Evolutionary conservation across 2,888 invertebrate species (phyloP).

Genomic region (Agelastica alni): DNA sequence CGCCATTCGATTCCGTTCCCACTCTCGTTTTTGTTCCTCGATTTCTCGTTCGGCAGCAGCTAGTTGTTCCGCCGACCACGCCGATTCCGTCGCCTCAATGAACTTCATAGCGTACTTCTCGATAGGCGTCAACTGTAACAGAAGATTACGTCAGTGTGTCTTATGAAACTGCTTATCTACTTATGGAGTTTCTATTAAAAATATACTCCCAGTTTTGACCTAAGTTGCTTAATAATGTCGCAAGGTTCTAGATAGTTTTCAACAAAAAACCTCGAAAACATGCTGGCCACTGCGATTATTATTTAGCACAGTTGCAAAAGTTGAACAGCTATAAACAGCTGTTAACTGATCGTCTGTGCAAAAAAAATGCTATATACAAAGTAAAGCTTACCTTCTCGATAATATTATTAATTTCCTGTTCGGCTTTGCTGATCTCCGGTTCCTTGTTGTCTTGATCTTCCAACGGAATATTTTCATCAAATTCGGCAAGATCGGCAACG

Average conservation of each 20-base stretch:
- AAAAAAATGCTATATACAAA: conserved; percentile 32
- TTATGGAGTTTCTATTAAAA: too few relatives aligned
- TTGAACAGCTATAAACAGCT: conserved; percentile 23
- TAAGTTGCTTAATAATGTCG: too few relatives aligned
- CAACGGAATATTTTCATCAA: conserved; percentile 92
- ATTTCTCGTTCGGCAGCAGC: conserved; percentile 88
- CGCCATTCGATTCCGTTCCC: conserved; percentile 83
- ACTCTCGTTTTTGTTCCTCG: conserved; percentile 82
- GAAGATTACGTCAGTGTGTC: too few relatives aligned
- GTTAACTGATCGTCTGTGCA: conserved; percentile 33
- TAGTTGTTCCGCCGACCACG: conserved; percentile 83
- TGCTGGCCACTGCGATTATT: conserved; percentile 53
- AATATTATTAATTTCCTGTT: conserved; percentile 71
- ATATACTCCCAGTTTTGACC: too few relatives aligned
- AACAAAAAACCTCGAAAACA: conserved; percentile 48
- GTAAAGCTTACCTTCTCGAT: conserved; percentile 66
- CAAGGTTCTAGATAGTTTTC: conserved; percentile 50
- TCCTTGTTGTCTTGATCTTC: conserved; percentile 67
- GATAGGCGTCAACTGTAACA: conserved; percentile 91
- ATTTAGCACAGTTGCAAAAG: conserved; percentile 53
- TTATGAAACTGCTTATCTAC: too few relatives aligned
- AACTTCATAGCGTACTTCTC: conserved; percentile 94
- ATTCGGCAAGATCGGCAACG: conserved; percentile 88
- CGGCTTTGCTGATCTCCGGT: conserved; percentile 71
- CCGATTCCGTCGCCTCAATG: conserved; percentile 82